Percentiles rank a stretch among this genome's conserved stretches.
Conservation (phyloP, 2,113 vertebrate species). For the Spea bombifrons region DNA sequence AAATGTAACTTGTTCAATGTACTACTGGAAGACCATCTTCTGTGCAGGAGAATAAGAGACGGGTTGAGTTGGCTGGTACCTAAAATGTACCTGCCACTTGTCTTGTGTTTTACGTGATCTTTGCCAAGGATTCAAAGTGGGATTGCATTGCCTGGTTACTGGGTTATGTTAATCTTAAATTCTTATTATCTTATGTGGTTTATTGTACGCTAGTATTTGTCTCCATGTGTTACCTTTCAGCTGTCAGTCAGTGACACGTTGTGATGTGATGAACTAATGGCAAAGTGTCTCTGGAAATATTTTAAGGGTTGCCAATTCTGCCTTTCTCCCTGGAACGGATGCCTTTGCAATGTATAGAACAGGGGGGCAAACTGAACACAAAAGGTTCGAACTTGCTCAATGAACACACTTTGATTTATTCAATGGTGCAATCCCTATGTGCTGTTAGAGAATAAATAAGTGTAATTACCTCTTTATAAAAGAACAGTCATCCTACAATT, state of each 20-base stretch:
- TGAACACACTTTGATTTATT: background rate
- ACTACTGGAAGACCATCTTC: too few relatives aligned
- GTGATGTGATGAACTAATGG: background rate
- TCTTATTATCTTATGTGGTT: too few relatives aligned
- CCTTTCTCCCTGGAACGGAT: background rate
- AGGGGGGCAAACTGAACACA: background rate
- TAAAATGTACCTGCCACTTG: too few relatives aligned
- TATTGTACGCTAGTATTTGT: too few relatives aligned
- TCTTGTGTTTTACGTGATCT: too few relatives aligned
- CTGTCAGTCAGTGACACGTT: background rate
- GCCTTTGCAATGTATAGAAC: background rate
- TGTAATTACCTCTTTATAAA: slow-evolving; percentile 5
- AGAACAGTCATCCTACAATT: background rate
- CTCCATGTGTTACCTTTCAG: too few relatives aligned
- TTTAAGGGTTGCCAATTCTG: background rate
- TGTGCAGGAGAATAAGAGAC: too few relatives aligned
- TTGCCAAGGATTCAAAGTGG: too few relatives aligned
- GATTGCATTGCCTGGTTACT: too few relatives aligned
- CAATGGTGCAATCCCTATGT: background rate
- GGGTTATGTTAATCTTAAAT: too few relatives aligned
- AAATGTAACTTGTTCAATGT: too few relatives aligned
- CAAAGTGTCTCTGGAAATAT: background rate
- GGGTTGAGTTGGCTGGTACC: too few relatives aligned
- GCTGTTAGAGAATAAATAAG: background rate
- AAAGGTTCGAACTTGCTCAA: background rate